A percentile compares a stretch with the other conserved stretches of the same genome.
Evolutionary conservation across 2,888 invertebrate genomes (phyloP).

Genomic region (Elysia crispata): DNA sequence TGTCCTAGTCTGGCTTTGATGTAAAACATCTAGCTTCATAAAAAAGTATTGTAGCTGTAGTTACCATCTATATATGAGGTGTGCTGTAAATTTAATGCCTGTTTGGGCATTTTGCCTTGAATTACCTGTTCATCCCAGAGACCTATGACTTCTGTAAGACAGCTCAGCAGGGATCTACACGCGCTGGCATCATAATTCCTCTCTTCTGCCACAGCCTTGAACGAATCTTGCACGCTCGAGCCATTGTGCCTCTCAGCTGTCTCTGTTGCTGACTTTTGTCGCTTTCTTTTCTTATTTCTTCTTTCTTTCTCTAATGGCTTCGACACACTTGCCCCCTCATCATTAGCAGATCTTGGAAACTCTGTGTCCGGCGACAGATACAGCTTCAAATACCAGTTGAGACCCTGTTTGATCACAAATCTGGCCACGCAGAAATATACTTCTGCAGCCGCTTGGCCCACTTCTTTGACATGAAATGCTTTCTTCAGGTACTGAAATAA

Average conservation of each 20-base stretch:
- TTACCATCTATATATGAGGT: no score
- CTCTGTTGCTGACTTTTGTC: not conserved
- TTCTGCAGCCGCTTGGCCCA: conserved; percentile 16
- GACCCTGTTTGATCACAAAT: conserved; percentile 35
- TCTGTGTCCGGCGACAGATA: not conserved
- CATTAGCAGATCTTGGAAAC: not conserved
- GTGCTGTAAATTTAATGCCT: no score
- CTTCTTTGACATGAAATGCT: conserved; percentile 5
- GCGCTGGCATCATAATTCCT: not conserved
- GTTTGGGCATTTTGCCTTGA: no score
- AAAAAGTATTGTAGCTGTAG: no score
- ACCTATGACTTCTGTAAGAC: conserved; percentile 12
- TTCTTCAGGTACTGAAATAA: conserved; percentile 29
- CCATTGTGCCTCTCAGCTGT: not conserved
- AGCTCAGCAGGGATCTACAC: conserved; percentile 14
- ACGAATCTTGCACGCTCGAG: not conserved
- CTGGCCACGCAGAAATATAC: conserved; percentile 36
- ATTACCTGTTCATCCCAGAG: conserved; percentile 14
- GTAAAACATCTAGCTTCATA: no score
- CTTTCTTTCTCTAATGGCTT: not conserved
- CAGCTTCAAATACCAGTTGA: conserved; percentile 17
- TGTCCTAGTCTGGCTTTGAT: no score
- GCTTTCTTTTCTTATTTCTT: conserved; percentile 22
- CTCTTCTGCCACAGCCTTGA: not conserved
- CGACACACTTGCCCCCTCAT: not conserved